Evolutionary conservation across 1,140 invertebrate species (phyloP).

Genomic region (Antheraea pernyi): DNA sequence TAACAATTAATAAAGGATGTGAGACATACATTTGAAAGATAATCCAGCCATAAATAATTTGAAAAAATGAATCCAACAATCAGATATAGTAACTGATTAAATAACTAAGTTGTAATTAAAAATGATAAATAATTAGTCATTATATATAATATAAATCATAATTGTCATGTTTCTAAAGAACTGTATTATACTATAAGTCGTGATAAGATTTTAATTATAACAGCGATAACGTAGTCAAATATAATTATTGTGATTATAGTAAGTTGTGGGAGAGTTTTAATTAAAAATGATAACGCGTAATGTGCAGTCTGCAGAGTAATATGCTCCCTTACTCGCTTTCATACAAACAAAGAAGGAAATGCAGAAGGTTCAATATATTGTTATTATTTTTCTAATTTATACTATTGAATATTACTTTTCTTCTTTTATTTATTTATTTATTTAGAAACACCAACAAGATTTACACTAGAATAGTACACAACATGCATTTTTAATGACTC

Average conservation of each 20-base stretch:
- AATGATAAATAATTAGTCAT: neutral
- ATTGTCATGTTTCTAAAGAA: neutral
- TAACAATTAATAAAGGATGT: no score
- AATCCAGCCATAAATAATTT: no score
- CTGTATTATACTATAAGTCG: neutral
- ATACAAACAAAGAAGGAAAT: conserved; percentile 15
- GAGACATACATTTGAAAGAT: no score
- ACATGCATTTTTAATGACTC: no score
- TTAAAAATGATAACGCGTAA: conserved; percentile 73
- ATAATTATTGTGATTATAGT: conserved; percentile 31
- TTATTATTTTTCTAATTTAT: neutral
- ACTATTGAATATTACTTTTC: no score
- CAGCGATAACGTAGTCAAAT: conserved; percentile 21
- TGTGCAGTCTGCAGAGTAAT: conserved; percentile 49
- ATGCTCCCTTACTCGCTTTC: conserved; percentile 40
- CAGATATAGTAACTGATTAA: conserved; percentile 5
- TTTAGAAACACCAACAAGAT: no score
- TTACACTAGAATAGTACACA: no score
- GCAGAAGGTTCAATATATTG: neutral
- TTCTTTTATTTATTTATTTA: no score
- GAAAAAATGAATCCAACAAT: neutral
- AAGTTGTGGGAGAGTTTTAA: conserved; percentile 52
- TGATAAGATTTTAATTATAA: conserved; percentile 13
- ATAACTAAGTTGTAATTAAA: neutral
- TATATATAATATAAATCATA: neutral